Percentiles rank a stretch among this genome's conserved stretches.
Conservation (phyloP, 2,797 vertebrate species). For the Spatula versicolor region DNA sequence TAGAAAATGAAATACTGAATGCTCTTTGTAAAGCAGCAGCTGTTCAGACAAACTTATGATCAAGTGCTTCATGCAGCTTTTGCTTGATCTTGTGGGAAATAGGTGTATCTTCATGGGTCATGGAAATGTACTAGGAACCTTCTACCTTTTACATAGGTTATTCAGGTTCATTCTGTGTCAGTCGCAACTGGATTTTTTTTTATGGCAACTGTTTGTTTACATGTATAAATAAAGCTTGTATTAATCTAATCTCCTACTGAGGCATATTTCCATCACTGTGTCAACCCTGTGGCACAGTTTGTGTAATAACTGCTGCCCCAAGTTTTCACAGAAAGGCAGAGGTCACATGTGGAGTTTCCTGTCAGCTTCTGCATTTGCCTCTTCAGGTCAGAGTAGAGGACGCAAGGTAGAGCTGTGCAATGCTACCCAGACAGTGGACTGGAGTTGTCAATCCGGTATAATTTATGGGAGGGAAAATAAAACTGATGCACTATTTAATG, state of each 20-base stretch:
- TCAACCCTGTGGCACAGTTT: background rate
- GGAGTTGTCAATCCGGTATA: background rate
- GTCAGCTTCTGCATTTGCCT: background rate
- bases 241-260: background rate
- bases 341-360: background rate
- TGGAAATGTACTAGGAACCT: background rate
- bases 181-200: background rate
- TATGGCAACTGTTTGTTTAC: background rate
- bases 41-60: background rate
- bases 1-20: background rate
- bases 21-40: background rate
- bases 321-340: background rate
- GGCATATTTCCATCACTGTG: accelerated
- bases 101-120: background rate
- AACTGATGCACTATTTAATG: background rate
- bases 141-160: background rate
- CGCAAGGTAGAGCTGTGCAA: background rate
- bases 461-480: background rate
- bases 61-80: background rate
- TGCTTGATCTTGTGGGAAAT: background rate
- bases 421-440: background rate
- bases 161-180: background rate
- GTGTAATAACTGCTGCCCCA: background rate
- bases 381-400: background rate
- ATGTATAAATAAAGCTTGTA: background rate